A percentile compares a stretch with the other conserved stretches of the same genome.
phyloP scores from a whole-genome alignment of 1,140 invertebrate species.

The Dendrolimus kikuchii region DNA sequence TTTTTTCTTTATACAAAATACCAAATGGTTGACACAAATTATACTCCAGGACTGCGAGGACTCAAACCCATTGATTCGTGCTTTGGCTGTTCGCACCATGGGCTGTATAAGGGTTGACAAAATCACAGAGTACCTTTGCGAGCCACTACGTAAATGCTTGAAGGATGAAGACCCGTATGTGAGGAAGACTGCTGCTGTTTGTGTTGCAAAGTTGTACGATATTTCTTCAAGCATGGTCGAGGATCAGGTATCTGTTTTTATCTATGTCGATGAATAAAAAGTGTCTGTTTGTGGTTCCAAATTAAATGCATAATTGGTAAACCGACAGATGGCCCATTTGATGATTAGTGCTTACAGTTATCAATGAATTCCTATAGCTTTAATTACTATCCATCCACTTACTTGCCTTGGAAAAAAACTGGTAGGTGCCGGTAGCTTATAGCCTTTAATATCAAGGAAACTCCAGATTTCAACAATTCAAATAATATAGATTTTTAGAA shows the following conservation, averaged over 20 bases:
- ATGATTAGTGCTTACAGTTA: no score
- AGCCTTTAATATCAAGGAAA: no score
- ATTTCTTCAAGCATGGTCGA: conserved; percentile 98
- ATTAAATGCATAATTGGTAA: no score
- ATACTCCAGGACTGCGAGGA: conserved; percentile 96
- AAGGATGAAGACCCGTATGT: conserved; percentile 99
- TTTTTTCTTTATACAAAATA: conserved; percentile 27
- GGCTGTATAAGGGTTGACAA: conserved; percentile 99
- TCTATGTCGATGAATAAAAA: no score
- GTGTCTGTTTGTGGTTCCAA: no score
- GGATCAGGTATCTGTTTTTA: conserved; percentile 73
- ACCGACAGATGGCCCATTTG: no score
- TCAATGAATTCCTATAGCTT: no score
- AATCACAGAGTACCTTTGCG: conserved; percentile 99
- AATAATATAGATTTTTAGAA: no score
- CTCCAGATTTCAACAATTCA: no score
- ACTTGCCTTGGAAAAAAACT: no score
- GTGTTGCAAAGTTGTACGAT: conserved; percentile 99
- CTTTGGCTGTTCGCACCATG: conserved; percentile 99
- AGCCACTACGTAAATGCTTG: conserved; percentile 97
- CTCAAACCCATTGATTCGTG: conserved; percentile 98
- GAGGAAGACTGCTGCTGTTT: conserved; percentile 98
- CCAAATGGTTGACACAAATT: conserved; percentile 29
- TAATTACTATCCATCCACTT: no score
- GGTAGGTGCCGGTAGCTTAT: no score